These are phyloP conservation scores for Pardalotus punctatus DNA, from an alignment of 2,113 vertebrate genomes.

Conservation along the genomic window DNA sequence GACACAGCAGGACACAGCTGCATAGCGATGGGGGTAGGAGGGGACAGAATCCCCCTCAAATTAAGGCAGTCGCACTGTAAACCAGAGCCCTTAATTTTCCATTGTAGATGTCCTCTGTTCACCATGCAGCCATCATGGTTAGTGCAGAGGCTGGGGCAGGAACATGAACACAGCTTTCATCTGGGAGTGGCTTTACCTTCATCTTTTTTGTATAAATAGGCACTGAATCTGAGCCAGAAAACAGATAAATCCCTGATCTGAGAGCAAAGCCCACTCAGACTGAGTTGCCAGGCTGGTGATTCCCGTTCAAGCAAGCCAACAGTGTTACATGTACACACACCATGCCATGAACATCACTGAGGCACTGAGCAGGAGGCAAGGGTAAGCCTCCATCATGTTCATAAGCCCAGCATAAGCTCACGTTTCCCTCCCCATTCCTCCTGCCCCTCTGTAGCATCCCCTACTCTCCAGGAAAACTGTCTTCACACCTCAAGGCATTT, in stretches of 20 bases:
- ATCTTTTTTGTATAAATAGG: neutral
- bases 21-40: accelerated
- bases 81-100: accelerated
- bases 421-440: accelerated
- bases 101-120: neutral
- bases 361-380: neutral
- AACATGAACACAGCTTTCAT: neutral
- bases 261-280: neutral
- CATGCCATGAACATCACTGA: accelerated
- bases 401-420: neutral
- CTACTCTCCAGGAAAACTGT: neutral
- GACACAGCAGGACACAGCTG: neutral
- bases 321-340: accelerated
- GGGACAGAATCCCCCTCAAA: neutral
- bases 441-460: neutral
- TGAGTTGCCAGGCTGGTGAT: neutral
- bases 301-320: accelerated
- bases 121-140: too few relatives aligned
- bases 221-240: neutral
- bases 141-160: neutral
- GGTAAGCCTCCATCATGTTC: neutral
- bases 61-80: neutral
- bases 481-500: neutral
- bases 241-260: neutral
- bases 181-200: neutral